Evolutionary conservation across 2,797 vertebrate species (phyloP).

Genomic region (Meriones psammophilus): DNA sequence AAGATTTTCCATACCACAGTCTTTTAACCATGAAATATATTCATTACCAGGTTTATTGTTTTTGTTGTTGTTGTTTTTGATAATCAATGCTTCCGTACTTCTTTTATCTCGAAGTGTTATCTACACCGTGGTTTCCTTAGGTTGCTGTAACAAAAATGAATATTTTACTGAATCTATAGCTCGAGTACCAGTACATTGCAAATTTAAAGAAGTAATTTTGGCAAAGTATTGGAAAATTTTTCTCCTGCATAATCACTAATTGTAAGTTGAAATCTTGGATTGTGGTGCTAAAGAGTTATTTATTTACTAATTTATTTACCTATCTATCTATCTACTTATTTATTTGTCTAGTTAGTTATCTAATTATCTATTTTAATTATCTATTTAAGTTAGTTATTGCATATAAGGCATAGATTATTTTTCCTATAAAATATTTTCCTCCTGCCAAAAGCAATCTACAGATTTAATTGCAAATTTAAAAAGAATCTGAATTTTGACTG

Average conservation of each 20-base stretch:
- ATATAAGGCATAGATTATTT: too few species aligned
- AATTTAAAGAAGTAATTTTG: background rate
- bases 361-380: background rate
- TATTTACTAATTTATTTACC: too few species aligned
- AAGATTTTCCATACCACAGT: background rate
- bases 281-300: background rate
- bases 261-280: background rate
- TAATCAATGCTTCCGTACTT: background rate
- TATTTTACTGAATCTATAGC: background rate
- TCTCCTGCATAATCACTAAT: background rate
- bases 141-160: fast-evolving
- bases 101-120: background rate
- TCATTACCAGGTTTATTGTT: background rate
- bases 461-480: too few species aligned
- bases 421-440: background rate
- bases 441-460: too few species aligned
- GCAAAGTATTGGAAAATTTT: background rate
- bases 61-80: background rate
- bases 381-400: background rate
- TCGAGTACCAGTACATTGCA: background rate
- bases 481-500: too few species aligned
- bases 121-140: too few species aligned
- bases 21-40: background rate
- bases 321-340: too few species aligned
- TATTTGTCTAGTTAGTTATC: too few species aligned